phyloP scores from a whole-genome alignment of 2,888 invertebrate species.

The Pseudococcus jackbeardsleyi region DNA sequence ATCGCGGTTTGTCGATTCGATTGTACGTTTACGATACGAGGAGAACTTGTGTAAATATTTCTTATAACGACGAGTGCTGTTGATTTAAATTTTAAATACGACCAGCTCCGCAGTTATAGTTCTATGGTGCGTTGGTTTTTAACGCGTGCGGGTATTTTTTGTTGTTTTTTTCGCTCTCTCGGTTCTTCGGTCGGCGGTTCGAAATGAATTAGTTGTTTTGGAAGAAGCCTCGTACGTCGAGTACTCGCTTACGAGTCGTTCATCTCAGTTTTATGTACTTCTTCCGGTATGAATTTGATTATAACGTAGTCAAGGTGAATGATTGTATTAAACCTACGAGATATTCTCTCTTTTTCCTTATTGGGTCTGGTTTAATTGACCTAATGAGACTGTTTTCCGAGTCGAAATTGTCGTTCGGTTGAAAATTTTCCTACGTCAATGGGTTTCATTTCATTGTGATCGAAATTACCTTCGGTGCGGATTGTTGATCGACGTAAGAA shows the following conservation, averaged over 20 bases:
- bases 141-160: neutral
- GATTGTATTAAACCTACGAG: neutral
- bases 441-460: neutral
- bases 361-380: neutral
- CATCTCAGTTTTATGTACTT: conserved; percentile 16
- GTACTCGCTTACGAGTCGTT: neutral
- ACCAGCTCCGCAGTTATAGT: neutral
- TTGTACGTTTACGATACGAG: neutral
- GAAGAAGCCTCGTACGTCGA: neutral
- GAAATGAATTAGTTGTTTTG: neutral
- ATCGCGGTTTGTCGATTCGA: conserved; percentile 5
- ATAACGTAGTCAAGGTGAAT: conserved; percentile 1
- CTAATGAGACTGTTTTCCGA: neutral
- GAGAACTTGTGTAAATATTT: conserved; percentile 22
- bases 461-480: neutral
- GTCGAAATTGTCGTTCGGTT: neutral
- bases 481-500: conserved; percentile 29
- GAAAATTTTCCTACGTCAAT: neutral
- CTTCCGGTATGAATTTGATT: conserved; percentile 40
- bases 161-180: neutral
- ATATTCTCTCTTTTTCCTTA: neutral
- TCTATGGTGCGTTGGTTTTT: neutral
- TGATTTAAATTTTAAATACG: conserved; percentile 18
- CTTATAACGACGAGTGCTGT: neutral
- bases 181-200: neutral